Conservation (phyloP, 2,113 vertebrate species). For the Saimiri boliviensis region DNA sequence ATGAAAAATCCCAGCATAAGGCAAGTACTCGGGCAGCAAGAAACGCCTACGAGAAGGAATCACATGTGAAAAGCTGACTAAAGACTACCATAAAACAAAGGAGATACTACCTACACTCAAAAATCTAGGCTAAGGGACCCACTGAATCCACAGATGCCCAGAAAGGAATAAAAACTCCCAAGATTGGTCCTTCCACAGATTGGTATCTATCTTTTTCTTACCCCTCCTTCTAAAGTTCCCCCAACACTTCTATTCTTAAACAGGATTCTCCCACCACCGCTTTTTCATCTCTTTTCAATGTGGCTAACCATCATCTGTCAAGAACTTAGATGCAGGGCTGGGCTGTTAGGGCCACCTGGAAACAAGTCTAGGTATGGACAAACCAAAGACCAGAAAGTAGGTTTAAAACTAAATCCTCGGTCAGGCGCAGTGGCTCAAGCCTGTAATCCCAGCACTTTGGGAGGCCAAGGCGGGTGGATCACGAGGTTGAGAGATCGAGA, state of each 20-base stretch:
- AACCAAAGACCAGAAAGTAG: background rate
- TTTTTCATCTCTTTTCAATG: conserved; percentile 9
- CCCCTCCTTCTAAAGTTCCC: background rate
- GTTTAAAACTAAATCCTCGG: conserved; percentile 46
- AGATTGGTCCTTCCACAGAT: background rate
- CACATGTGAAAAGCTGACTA: conserved; percentile 30
- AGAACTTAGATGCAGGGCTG: background rate
- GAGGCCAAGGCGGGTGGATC: too few species aligned
- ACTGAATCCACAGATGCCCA: background rate
- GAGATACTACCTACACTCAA: background rate
- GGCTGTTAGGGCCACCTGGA: background rate
- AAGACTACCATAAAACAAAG: conserved; percentile 15
- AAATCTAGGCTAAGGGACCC: background rate
- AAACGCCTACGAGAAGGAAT: conserved; percentile 90
- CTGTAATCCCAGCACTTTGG: too few species aligned
- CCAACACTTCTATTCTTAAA: background rate
- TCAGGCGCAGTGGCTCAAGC: too few species aligned
- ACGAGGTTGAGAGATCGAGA: too few species aligned
- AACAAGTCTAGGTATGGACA: conserved; percentile 20
- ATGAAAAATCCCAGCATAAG: conserved; percentile 99
- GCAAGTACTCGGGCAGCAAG: conserved; percentile 97
- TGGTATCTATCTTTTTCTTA: background rate
- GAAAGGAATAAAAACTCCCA: background rate
- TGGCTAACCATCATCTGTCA: background rate
- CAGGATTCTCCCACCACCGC: background rate